Evolutionary conservation across 1,140 invertebrate genomes (phyloP).

Genomic region (Bombus waltoni): DNA sequence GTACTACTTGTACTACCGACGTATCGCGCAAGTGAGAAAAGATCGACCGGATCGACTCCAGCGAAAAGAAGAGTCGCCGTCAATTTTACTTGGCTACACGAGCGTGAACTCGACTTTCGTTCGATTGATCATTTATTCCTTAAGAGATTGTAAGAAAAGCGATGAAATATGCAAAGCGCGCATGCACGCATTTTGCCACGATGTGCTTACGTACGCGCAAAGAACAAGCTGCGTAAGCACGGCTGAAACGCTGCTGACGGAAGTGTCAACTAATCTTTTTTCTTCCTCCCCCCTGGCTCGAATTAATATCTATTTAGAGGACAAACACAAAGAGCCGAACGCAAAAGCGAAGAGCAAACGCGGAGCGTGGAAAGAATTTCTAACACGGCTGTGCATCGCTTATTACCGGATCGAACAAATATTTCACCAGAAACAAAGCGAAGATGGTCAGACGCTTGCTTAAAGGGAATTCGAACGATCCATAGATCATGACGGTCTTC

Average conservation of each 20-base stretch:
- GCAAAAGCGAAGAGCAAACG: neutral
- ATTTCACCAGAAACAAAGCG: neutral
- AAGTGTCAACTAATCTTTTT: neutral
- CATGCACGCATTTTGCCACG: neutral
- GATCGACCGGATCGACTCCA: neutral
- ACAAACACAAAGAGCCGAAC: neutral
- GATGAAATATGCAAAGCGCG: conserved; percentile 1
- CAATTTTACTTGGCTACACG: neutral
- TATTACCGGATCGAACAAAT: neutral
- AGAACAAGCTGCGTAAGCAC: neutral
- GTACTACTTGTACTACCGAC: neutral
- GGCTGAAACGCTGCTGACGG: neutral
- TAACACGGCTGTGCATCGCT: neutral
- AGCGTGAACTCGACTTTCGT: neutral
- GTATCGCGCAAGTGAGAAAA: neutral
- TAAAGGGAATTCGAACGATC: neutral
- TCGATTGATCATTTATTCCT: conserved; percentile 9
- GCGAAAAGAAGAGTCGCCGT: neutral
- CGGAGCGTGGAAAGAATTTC: neutral
- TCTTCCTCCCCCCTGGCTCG: neutral
- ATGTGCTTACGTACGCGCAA: neutral
- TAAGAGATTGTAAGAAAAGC: neutral
- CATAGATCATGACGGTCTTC: too few relatives aligned
- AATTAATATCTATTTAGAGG: neutral
- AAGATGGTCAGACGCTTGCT: neutral